These are phyloP conservation scores for Eristalinus aeneus DNA, from an alignment of 2,888 invertebrate genomes.

Conservation along the genomic window DNA sequence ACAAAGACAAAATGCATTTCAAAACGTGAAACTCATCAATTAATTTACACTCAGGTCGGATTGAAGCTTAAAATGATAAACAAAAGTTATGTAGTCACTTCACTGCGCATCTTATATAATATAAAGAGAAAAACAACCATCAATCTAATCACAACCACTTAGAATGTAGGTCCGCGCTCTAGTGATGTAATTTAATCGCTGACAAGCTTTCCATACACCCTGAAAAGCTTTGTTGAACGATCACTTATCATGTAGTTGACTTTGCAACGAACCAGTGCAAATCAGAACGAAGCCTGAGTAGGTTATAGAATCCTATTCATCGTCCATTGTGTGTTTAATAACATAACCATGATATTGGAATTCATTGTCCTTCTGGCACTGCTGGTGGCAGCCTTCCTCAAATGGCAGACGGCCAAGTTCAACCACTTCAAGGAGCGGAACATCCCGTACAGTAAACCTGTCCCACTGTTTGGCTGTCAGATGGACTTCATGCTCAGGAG, in stretches of 20 bases:
- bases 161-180: not conserved
- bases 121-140: not conserved
- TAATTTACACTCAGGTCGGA: too few relatives aligned
- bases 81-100: not conserved
- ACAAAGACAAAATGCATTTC: too few relatives aligned
- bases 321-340: not conserved
- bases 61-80: too few relatives aligned
- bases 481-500: conserved; percentile 74
- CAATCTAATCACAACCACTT: not conserved
- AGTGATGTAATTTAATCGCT: not conserved
- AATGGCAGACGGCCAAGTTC: conserved; percentile 73
- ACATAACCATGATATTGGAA: conserved; percentile 38
- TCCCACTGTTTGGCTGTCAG: conserved; percentile 74
- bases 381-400: conserved; percentile 70
- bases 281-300: not conserved
- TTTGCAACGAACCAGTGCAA: not conserved
- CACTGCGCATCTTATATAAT: not conserved
- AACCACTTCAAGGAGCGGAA: conserved; percentile 73
- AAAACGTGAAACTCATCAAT: too few relatives aligned
- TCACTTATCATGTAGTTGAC: not conserved
- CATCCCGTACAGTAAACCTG: conserved; percentile 73
- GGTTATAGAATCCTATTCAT: not conserved
- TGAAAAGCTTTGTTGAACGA: not conserved
- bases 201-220: conserved; percentile 11
- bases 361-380: not conserved